phyloP scores from a whole-genome alignment of 1,140 invertebrate genomes.

The Heliothis subflexa region DNA sequence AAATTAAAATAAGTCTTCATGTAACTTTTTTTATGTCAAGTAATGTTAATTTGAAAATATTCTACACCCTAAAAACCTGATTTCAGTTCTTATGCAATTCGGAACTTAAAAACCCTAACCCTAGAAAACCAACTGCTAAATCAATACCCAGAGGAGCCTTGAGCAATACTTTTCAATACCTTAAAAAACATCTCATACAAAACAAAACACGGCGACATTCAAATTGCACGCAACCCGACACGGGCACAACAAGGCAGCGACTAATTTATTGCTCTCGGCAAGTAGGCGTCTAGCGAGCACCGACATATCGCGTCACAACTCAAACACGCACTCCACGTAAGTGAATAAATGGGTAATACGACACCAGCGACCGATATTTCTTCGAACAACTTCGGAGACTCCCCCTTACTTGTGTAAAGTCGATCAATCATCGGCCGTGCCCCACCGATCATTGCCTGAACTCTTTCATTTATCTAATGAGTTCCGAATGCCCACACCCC shows the following conservation, averaged over 20 bases:
- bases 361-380: conserved; percentile 67
- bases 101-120: too few species aligned
- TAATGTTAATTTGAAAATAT: too few species aligned
- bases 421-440: conserved; percentile 74
- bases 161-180: background rate
- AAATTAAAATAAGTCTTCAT: too few species aligned
- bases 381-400: conserved; percentile 56
- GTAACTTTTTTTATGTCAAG: too few species aligned
- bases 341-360: conserved; percentile 80
- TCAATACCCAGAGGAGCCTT: background rate
- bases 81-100: too few species aligned
- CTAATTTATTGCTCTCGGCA: conserved; percentile 70
- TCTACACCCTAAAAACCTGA: too few species aligned
- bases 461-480: conserved; percentile 85
- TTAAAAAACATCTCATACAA: background rate
- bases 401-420: conserved; percentile 53
- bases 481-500: conserved; percentile 59
- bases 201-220: conserved; percentile 20
- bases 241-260: conserved; percentile 5
- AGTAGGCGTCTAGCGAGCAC: conserved; percentile 35
- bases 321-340: conserved; percentile 75
- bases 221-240: conserved; percentile 21
- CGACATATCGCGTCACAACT: conserved; percentile 70
- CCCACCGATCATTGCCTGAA: conserved; percentile 70
- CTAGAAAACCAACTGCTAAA: background rate